A percentile compares a stretch with the other conserved stretches of the same genome.
These are phyloP conservation scores for Laticauda colubrina DNA, from an alignment of 2,113 vertebrate species.

Conservation along the genomic window DNA sequence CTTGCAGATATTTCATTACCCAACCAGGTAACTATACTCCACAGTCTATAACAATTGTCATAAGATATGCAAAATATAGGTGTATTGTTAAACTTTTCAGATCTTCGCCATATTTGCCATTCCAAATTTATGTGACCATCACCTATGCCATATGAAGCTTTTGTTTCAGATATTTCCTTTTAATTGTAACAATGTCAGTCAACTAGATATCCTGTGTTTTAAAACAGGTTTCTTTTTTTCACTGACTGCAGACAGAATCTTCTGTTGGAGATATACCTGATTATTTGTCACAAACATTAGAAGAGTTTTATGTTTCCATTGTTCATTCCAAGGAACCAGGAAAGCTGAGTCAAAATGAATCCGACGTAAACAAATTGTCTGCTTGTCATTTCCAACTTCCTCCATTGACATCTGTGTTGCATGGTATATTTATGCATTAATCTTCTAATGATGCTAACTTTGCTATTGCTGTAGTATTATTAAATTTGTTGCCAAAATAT, in stretches of 20 bases:
- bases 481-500: neutral
- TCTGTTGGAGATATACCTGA: constrained; percentile 10
- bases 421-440: neutral
- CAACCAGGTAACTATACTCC: neutral
- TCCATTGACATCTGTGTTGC: neutral
- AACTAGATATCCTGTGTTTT: neutral
- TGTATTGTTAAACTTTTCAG: neutral
- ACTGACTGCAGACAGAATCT: constrained; percentile 42
- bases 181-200: neutral
- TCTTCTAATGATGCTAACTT: neutral
- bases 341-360: constrained; percentile 30
- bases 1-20: neutral
- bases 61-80: neutral
- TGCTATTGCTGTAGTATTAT: neutral
- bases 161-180: neutral
- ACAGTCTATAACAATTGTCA: neutral
- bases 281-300: constrained; percentile 42
- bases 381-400: neutral
- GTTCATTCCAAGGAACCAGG: constrained; percentile 36
- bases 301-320: constrained; percentile 58
- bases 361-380: neutral
- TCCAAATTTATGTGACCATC: neutral
- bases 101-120: neutral
- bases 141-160: neutral
- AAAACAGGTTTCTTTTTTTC: constrained; percentile 29